A percentile compares a stretch with the other conserved stretches of the same genome.
Conservation (phyloP, 2,113 vertebrate species). For the Centrocercus urophasianus region DNA sequence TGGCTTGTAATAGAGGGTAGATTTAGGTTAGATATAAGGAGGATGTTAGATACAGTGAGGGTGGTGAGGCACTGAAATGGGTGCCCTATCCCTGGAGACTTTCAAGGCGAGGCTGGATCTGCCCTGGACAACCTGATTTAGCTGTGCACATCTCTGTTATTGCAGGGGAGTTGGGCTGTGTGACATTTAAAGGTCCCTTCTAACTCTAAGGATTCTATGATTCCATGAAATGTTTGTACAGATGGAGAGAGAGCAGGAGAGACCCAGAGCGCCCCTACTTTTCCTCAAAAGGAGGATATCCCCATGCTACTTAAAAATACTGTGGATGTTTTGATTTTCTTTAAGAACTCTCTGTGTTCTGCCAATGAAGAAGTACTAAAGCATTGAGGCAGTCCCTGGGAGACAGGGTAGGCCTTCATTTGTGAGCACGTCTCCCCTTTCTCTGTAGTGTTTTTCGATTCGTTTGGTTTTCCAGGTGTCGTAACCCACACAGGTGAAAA, state of each 20-base stretch:
- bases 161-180: no score
- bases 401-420: fast-evolving
- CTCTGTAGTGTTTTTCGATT: background rate
- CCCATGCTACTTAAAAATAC: background rate
- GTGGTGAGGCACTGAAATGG: no score
- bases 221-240: background rate
- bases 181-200: no score
- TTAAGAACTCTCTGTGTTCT: background rate
- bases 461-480: background rate
- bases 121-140: no score
- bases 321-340: background rate
- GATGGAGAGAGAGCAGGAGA: background rate
- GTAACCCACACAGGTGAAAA: fast-evolving
- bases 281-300: background rate
- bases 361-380: background rate
- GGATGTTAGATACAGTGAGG: no score
- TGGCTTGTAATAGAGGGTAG: no score
- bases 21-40: no score
- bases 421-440: no score
- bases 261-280: background rate
- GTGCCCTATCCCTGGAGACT: no score
- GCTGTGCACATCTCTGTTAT: no score
- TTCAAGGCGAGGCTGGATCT: no score
- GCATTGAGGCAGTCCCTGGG: background rate
- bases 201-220: no score